Percentiles rank a stretch among this genome's conserved stretches.
These are phyloP conservation scores for Zoanthus solanderi DNA, from an alignment of 92 coral and sea anemone species.

Conservation along the genomic window DNA sequence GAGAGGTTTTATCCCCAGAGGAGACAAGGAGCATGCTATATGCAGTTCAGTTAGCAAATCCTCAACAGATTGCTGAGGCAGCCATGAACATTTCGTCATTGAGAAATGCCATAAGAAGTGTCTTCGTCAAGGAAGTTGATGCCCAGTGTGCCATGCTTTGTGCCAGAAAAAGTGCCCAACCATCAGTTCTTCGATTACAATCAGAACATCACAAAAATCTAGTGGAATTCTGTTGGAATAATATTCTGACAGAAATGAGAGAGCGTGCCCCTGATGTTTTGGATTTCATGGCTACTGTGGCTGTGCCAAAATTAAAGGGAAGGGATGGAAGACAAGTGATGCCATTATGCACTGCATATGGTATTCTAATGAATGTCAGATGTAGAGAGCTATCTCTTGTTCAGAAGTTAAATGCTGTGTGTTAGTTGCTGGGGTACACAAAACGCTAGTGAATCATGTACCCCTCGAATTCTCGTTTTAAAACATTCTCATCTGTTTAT, in stretches of 20 bases:
- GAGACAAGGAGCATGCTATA: neutral
- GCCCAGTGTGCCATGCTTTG: slow-evolving; percentile 45
- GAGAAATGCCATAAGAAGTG: slow-evolving; percentile 36
- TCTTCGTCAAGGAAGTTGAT: slow-evolving; percentile 35
- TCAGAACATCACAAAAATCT: slow-evolving; percentile 27
- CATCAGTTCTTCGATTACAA: slow-evolving; percentile 59
- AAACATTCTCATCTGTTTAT: too few relatives aligned
- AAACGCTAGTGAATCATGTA: too few relatives aligned
- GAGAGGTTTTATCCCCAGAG: slow-evolving; percentile 26
- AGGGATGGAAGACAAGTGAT: slow-evolving; percentile 41
- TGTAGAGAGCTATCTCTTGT: slow-evolving; percentile 50
- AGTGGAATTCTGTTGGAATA: slow-evolving; percentile 43
- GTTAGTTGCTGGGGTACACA: too few relatives aligned
- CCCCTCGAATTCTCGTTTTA: too few relatives aligned
- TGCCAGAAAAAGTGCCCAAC: slow-evolving; percentile 42
- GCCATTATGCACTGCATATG: slow-evolving; percentile 60
- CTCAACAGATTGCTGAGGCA: slow-evolving; percentile 41
- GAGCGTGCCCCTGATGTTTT: slow-evolving; percentile 68
- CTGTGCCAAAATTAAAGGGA: slow-evolving; percentile 49
- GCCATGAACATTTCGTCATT: slow-evolving; percentile 37
- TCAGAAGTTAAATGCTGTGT: slow-evolving; percentile 44
- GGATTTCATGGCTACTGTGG: slow-evolving; percentile 55
- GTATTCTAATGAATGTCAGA: slow-evolving; percentile 59
- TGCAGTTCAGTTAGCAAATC: slow-evolving; percentile 11
- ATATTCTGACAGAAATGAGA: slow-evolving; percentile 56